Conservation (phyloP, 2,113 vertebrate species). For the Drymodes brunneopygia region DNA sequence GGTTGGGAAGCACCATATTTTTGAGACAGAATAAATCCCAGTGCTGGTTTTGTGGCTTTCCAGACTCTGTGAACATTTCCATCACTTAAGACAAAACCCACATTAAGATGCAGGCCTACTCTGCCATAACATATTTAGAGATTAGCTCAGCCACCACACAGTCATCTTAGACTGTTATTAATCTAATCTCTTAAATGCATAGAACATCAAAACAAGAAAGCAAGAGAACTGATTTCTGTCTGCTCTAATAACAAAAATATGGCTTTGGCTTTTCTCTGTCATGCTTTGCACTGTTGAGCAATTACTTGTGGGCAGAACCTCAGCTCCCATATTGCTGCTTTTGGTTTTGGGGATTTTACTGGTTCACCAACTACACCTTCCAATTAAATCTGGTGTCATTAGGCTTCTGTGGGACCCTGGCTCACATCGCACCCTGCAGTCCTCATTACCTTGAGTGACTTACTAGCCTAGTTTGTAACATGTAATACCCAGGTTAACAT, state of each 20-base stretch:
- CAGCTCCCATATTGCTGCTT: constrained; percentile 47
- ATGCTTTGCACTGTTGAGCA: constrained; percentile 52
- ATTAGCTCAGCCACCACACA: constrained; percentile 63
- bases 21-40: background rate
- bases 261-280: constrained; percentile 48
- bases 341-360: constrained; percentile 58
- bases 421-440: background rate
- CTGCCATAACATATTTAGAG: constrained; percentile 67
- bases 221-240: constrained; percentile 59
- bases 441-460: background rate
- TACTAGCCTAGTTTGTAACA: background rate
- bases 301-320: constrained; percentile 65
- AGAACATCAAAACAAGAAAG: constrained; percentile 68
- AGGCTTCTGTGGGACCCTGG: background rate
- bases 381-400: constrained; percentile 57
- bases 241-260: constrained; percentile 64
- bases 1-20: background rate
- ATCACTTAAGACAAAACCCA: constrained; percentile 36
- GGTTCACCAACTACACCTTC: constrained; percentile 35
- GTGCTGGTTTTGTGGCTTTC: constrained; percentile 7
- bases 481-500: background rate
- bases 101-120: constrained; percentile 48
- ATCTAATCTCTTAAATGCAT: constrained; percentile 70
- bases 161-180: constrained; percentile 64
- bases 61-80: background rate